Conservation (phyloP, 2,888 invertebrate species). For the Tetragnatha montana region DNA sequence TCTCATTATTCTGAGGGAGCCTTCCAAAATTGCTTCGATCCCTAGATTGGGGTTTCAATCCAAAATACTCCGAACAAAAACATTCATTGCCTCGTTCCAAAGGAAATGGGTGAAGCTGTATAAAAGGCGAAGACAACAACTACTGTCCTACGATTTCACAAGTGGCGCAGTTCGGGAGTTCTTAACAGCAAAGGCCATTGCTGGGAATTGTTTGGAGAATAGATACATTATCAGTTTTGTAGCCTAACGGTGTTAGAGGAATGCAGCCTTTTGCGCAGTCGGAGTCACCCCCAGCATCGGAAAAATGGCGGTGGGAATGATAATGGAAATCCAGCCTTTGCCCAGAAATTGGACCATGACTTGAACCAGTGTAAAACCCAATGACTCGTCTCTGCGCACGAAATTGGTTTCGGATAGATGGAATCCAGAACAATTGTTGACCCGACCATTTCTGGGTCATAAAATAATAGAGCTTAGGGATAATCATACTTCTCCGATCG, state of each 20-base stretch:
- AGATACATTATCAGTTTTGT: not conserved
- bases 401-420: not conserved
- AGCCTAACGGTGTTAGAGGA: not conserved
- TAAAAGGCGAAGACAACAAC: not conserved
- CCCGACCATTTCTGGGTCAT: not conserved
- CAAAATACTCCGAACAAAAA: not conserved
- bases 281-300: not conserved
- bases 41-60: not conserved
- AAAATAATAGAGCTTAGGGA: not conserved
- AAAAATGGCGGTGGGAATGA: not conserved
- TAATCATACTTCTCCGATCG: not conserved
- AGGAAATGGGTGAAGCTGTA: not conserved
- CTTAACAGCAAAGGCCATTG: not conserved
- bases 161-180: not conserved
- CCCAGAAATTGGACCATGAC: not conserved
- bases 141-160: not conserved
- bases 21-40: not conserved
- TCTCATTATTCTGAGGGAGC: slow-evolving; percentile 6
- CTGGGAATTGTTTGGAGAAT: not conserved
- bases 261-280: not conserved
- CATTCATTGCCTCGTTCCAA: not conserved
- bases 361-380: not conserved
- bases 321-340: not conserved
- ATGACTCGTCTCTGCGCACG: not conserved
- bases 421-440: not conserved